Percentiles rank a stretch among this genome's conserved stretches.
Conservation (phyloP, 2,888 invertebrate species). For the Andrena marginata region DNA sequence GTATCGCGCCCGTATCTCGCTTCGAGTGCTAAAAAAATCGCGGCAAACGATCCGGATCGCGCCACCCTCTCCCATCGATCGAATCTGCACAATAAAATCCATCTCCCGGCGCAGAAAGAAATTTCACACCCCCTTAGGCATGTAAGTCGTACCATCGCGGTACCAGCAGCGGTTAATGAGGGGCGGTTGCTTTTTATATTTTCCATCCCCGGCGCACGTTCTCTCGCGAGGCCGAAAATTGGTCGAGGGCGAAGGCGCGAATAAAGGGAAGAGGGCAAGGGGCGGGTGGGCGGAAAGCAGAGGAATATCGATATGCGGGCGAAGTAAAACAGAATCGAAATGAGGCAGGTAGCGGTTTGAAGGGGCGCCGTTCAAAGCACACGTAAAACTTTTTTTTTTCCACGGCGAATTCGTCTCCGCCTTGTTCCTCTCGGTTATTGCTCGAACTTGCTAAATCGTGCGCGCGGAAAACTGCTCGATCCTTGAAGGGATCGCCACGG, state of each 20-base stretch:
- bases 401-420: constrained; percentile 54
- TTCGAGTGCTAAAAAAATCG: too few species aligned
- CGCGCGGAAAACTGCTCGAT: constrained; percentile 41
- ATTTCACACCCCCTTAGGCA: constrained; percentile 40
- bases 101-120: constrained; percentile 15
- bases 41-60: constrained; percentile 5
- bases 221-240: constrained; percentile 58
- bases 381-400: constrained; percentile 47
- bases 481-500: constrained; percentile 34
- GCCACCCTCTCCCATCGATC: neutral
- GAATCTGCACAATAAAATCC: constrained; percentile 19
- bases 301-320: constrained; percentile 81
- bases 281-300: constrained; percentile 15
- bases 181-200: constrained; percentile 21
- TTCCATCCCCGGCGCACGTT: constrained; percentile 33
- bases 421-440: constrained; percentile 60
- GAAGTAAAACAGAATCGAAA: constrained; percentile 82
- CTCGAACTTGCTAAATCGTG: constrained; percentile 50
- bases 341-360: constrained; percentile 80
- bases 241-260: constrained; percentile 49
- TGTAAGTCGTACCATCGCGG: constrained; percentile 48
- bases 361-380: constrained; percentile 78
- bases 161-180: constrained; percentile 71
- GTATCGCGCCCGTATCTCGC: too few species aligned
- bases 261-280: constrained; percentile 34